A percentile compares a stretch with the other conserved stretches of the same genome.
phyloP scores from a whole-genome alignment of 2,113 vertebrate genomes.

The Acrocephalus kingi region DNA sequence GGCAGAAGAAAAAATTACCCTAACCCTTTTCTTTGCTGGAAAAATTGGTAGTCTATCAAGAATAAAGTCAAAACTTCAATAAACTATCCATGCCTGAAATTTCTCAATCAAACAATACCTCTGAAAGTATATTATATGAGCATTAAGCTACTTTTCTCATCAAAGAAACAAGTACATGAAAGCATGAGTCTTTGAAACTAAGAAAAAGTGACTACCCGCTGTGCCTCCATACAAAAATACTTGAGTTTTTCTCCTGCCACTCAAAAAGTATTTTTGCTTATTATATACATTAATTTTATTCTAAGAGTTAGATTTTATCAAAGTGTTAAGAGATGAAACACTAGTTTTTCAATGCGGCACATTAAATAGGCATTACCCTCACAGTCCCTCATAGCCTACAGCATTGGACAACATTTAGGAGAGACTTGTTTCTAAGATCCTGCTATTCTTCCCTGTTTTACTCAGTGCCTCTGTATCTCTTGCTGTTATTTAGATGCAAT shows the following conservation, averaged over 20 bases:
- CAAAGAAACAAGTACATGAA: conserved; percentile 23
- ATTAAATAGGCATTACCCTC: not conserved
- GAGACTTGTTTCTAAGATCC: not conserved
- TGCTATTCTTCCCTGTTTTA: not conserved
- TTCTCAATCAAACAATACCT: not conserved
- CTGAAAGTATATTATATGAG: not conserved
- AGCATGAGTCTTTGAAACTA: not conserved
- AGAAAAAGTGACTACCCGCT: not conserved
- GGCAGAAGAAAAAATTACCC: not conserved
- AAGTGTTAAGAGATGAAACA: not conserved
- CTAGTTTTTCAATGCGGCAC: conserved; percentile 36
- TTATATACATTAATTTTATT: not conserved
- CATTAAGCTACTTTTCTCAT: conserved; percentile 14
- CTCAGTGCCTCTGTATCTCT: not conserved
- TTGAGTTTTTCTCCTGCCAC: not conserved
- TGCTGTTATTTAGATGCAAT: not conserved
- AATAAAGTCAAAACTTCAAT: conserved; percentile 50
- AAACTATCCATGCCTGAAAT: conserved; percentile 2
- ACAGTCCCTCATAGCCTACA: not conserved
- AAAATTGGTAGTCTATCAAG: not conserved
- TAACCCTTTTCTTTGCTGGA: not conserved
- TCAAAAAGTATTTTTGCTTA: not conserved
- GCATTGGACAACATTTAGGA: not conserved
- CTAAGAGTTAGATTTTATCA: not conserved
- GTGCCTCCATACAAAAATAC: not conserved